Base-by-base conservation (phyloP, 2,113 vertebrate genomes). In the Thymallus thymallus region DNA sequence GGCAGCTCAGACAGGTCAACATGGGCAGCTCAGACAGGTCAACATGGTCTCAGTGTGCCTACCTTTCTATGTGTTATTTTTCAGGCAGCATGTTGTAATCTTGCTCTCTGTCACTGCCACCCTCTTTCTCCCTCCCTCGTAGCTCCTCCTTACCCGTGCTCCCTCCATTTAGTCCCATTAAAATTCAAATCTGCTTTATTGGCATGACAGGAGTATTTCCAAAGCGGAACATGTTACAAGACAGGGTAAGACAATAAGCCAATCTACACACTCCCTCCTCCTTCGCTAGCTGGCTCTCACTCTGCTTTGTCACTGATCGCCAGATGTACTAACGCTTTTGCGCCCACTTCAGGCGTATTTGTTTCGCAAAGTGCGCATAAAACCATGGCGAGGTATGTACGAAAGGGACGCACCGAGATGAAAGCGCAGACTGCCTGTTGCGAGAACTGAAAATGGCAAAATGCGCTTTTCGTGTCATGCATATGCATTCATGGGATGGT, bases 101-200 rank as follows among this genome's bases (percentile, higher is more conserved):
- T 67, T 5, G 41, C 74, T 61, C 85, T 87, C 82, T 56, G 84
- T 85, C 82, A 83, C 82, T 86, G 78, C 78, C 72, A 26, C 67
- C 62, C 73, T 67, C 72, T 76, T 69, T 23, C 7, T n/a, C 35
- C 14, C 30, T 67, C 55, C 51, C 35, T 56, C 55, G n/a, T 32
- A 6, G 18, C 30, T 18, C 73, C 69, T 79, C 75, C 68, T 74
- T 46, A 23, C 67, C 4, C 62, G 72, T 45, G 22, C 22, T 20
- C 41, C 63, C 73, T 72, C 64, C 80, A 78, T 83, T 83, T 76
- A 69, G 68, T 58, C 71, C 5, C 62, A 75, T 74, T 78, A 75
- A 79, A 88, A 88, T 87, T 90, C 78, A 83, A 88, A 90, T 87
- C 88, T 84, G 76, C 75, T 90, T 87, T 81, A 84, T 80, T 84